These are phyloP conservation scores for Todiramphus chloris DNA, from an alignment of 2,113 vertebrate genomes.

Conservation along the genomic window DNA sequence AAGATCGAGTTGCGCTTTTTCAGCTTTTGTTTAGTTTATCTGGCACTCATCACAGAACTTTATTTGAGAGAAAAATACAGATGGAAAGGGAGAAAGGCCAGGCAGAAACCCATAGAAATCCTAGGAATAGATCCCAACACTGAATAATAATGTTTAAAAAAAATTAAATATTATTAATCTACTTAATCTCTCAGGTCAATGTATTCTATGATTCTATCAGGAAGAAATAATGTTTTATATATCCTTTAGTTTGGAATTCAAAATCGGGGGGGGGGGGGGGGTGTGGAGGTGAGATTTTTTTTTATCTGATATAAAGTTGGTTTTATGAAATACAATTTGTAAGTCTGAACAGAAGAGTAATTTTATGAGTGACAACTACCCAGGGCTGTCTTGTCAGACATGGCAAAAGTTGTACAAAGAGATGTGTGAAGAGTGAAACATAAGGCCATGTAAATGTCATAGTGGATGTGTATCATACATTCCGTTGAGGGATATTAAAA, in stretches of 20 bases:
- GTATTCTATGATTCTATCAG: background rate
- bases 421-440: background rate
- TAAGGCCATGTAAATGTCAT: background rate
- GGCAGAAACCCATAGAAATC: background rate
- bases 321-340: background rate
- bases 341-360: background rate
- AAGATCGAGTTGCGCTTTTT: background rate
- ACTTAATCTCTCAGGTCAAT: background rate
- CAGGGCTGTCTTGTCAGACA: background rate
- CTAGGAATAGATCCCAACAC: background rate
- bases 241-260: background rate
- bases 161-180: background rate
- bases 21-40: background rate
- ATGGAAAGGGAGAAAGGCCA: background rate
- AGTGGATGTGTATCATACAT: background rate
- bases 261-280: fast-evolving
- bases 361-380: background rate
- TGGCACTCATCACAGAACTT: background rate
- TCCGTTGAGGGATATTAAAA: background rate
- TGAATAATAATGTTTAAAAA: fast-evolving
- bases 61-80: background rate
- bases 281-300: background rate
- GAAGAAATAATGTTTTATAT: background rate
- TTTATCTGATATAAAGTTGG: background rate
- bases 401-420: background rate